Base-by-base conservation (phyloP, 2,888 invertebrate genomes). In the Epirrhoe alternata region DNA sequence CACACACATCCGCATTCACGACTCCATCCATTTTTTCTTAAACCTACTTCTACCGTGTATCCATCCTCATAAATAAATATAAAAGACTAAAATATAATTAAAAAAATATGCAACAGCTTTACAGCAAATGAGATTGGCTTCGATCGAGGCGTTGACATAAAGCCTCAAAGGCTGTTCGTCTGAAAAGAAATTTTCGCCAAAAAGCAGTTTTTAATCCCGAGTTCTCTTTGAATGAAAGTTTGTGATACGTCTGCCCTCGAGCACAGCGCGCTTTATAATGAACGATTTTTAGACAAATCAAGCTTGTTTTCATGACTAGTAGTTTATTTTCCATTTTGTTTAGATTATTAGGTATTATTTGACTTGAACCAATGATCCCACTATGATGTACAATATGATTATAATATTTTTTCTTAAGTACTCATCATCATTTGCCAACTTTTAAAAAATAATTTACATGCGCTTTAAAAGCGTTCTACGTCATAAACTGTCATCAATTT, bases 111-210 rank as follows among this genome's bases (percentile, higher is more conserved):
- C n/a, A 45, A 14, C 45, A 45, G 16, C 14, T 47, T 16, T 47
- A 47, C 6, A 14, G 14, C 7, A 56, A 56, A 57, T 57, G 6
- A 57, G 10, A 63, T 57, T 52, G 24, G 31, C 45, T 45, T 14
- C 16, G n/a, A 55, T 49, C 24, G 52, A 38, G 16, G 57, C 64
- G 53, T 53, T 52, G 56, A 57, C 63, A 45, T 10, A 49, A 58
- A 58, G 33, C 49, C 47, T 64, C 58, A 64, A 64, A 63, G 61
- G 52, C 71, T 68, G 75, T 80, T 76, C 80, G 77, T 74, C 74
- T 75, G 77, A 79, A 79, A 76, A 76, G 84, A 84, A 81, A 84
- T 81, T 85, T 86, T 83, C 71, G 72, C 70, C 70, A 79, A 82
- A 80, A 77, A 76, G 69, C 76, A 74, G 74, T 77, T 83, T 84